Evolutionary conservation across 2,113 vertebrate genomes (phyloP), one percentile per base, ranked within the genome.

Genomic region (Murina feae): DNA sequence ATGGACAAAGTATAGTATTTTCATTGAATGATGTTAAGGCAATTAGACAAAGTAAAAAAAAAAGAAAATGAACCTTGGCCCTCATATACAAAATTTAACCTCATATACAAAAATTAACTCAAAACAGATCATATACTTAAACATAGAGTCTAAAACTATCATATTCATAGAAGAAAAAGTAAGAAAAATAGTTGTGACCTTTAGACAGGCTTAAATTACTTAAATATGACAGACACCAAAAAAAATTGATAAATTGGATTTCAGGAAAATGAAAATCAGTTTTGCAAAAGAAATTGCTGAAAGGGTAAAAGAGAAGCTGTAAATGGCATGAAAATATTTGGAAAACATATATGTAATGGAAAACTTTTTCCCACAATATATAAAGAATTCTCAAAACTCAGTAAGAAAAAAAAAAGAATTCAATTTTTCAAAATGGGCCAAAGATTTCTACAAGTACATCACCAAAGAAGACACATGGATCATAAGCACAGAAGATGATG

Each of bases 241-340:
- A 83, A 75, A 88, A 69, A 76, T 14, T 25, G 39, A 20, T 30
- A 42, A 47, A 42, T 42, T 86, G 11, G 3, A 83, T 66, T 86
- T 94, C 23, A 71, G 71, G 5, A 88, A 68, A 83, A 35, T 79
- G 10, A 92, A 94, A 90, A 74, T 11, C 14, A 37, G 35, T 30
- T 93, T 79, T 89, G 17, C 44, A 74, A 83, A 89, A 86, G 42
- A 86, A 6, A 32, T 1, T 75, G 28, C 10, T 91, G 51, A 58
- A 32, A 84, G 32, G 79, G 66, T 89, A 44, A 79, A 93, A 94
- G 14, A 39, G 55, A 74, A 65, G 0, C 6, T 39, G 4, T 21
- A 93, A 66, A 53, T 37, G 75, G 90, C 47, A 91, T 68, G 9
- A 86, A 94, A 91, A 74, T 79, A 89, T 89, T 79, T 83, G 28